phyloP scores from a whole-genome alignment of 2,888 invertebrate genomes.

The Invenusta paracnida region DNA sequence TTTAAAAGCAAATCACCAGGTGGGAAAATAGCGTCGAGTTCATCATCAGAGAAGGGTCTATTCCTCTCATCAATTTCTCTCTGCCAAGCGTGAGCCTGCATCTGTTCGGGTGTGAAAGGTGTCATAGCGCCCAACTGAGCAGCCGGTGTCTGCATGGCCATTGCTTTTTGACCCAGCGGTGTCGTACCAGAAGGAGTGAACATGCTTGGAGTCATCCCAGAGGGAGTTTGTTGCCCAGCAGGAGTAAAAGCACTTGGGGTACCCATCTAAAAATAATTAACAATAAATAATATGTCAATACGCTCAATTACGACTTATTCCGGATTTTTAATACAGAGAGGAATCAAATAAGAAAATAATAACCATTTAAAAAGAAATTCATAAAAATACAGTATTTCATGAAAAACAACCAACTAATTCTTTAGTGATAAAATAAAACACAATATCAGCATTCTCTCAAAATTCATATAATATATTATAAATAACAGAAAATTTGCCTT shows the following conservation, averaged over 20 bases:
- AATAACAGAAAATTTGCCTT: no score
- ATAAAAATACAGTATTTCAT: no score
- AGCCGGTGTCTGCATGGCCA: conserved; percentile 96
- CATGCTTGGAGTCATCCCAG: conserved; percentile 49
- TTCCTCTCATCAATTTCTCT: conserved; percentile 97
- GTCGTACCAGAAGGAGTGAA: conserved; percentile 69
- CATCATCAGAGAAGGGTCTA: conserved; percentile 89
- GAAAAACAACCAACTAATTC: no score
- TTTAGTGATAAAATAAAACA: no score
- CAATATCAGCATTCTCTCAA: no score
- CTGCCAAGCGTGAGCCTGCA: conserved; percentile 96
- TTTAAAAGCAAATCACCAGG: conserved; percentile 66
- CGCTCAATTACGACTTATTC: no score
- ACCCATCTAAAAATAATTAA: conserved; percentile 22
- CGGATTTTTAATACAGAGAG: no score
- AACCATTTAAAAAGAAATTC: no score
- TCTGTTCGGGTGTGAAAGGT: conserved; percentile 97
- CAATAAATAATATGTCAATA: no score
- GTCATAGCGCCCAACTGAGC: conserved; percentile 73
- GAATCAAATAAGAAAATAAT: no score
- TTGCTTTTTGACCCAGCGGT: conserved; percentile 73
- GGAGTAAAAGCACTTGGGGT: conserved; percentile 32
- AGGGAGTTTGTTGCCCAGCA: neutral
- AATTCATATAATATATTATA: no score
- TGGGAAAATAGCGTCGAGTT: conserved; percentile 92